Evolutionary conservation across 1,140 invertebrate genomes (phyloP).

Genomic region (Riptortus pedestris): DNA sequence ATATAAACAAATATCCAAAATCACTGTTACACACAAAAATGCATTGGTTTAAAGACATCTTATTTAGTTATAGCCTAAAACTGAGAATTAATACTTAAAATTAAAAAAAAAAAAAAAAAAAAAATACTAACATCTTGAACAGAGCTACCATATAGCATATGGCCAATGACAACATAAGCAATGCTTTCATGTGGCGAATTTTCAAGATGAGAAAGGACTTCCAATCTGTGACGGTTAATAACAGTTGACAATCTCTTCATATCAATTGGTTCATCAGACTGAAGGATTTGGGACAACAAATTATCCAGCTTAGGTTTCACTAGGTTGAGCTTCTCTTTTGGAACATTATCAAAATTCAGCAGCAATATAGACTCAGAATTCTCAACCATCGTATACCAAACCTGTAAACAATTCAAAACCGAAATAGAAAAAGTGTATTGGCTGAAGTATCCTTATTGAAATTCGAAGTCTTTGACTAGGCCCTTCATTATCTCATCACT

Average conservation of each 20-base stretch:
- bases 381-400: conserved; percentile 55
- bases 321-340: conserved; percentile 50
- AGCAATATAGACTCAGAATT: conserved; percentile 59
- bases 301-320: conserved; percentile 50
- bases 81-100: too few species aligned
- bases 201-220: conserved; percentile 60
- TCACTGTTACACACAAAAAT: too few species aligned
- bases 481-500: too few species aligned
- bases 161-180: conserved; percentile 64
- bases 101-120: too few species aligned
- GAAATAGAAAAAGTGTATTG: conserved; percentile 23
- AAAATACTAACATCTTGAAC: conserved; percentile 56
- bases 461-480: too few species aligned
- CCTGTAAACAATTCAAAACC: conserved; percentile 47
- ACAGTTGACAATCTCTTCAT: conserved; percentile 63
- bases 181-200: conserved; percentile 62
- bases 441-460: too few species aligned
- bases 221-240: conserved; percentile 58
- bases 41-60: too few species aligned
- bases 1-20: too few species aligned
- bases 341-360: conserved; percentile 67
- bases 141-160: conserved; percentile 67
- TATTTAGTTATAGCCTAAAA: too few species aligned
- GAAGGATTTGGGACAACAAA: conserved; percentile 42
- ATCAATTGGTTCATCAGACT: conserved; percentile 50